phyloP scores from a whole-genome alignment of 2,797 vertebrate species.

The Notamacropus eugenii region DNA sequence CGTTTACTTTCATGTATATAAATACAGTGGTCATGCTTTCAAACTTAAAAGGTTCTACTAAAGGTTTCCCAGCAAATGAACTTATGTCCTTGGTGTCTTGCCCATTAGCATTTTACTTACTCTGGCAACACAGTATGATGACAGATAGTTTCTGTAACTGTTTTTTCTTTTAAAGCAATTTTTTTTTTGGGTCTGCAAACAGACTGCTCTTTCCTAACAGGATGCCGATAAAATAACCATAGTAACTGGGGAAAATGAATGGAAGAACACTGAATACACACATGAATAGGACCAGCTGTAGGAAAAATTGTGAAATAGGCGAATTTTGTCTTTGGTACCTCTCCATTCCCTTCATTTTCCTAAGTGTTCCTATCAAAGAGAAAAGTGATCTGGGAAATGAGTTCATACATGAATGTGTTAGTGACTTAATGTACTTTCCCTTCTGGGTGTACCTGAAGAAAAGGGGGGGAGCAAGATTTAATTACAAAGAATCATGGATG shows the following conservation, averaged over 20 bases:
- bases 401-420: not conserved
- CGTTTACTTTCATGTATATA: not conserved
- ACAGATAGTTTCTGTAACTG: not conserved
- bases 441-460: not conserved
- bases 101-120: not conserved
- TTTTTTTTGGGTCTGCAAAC: not conserved
- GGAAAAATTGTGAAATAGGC: not conserved
- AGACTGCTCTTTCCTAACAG: not conserved
- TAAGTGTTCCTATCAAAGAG: not conserved
- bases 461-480: not conserved
- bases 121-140: not conserved
- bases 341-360: not conserved
- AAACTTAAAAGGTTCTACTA: not conserved
- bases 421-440: not conserved
- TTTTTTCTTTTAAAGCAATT: not conserved
- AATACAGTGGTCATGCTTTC: not conserved
- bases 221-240: not conserved
- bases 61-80: not conserved
- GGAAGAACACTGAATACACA: not conserved
- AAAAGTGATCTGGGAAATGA: not conserved
- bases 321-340: not conserved
- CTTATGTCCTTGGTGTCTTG: not conserved
- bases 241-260: not conserved
- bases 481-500: not conserved
- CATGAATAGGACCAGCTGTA: not conserved